Evolutionary conservation across 2,888 invertebrate genomes (phyloP).

Genomic region (Pomacea canaliculata): DNA sequence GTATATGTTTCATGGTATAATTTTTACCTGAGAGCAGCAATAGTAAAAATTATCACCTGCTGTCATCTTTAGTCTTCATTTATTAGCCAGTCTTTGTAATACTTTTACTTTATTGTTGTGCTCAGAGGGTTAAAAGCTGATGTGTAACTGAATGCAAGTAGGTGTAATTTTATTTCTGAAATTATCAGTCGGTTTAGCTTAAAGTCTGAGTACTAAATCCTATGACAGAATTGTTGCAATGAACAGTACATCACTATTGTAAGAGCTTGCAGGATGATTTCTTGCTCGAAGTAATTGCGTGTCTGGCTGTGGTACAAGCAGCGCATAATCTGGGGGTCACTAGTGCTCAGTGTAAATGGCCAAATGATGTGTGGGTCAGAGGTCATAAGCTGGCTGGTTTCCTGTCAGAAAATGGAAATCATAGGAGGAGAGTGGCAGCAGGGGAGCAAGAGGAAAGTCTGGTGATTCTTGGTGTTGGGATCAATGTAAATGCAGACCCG

Average conservation of each 20-base stretch:
- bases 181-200: too few species aligned
- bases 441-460: conserved; percentile 8
- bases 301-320: conserved; percentile 40
- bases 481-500: conserved; percentile 50
- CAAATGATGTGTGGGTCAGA: conserved; percentile 52
- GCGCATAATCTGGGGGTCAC: conserved; percentile 33
- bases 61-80: too few species aligned
- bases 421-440: neutral
- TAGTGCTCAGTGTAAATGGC: conserved; percentile 45
- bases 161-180: too few species aligned
- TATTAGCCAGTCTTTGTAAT: too few species aligned
- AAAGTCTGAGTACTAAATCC: too few species aligned
- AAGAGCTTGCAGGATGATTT: conserved; percentile 32
- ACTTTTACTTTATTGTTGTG: too few species aligned
- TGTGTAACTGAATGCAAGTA: too few species aligned
- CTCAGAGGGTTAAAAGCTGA: too few species aligned
- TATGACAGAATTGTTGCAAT: too few species aligned
- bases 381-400: conserved; percentile 53
- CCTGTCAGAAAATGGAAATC: conserved; percentile 38
- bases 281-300: conserved; percentile 40
- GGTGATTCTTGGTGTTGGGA: conserved; percentile 44
- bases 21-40: too few species aligned
- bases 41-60: too few species aligned
- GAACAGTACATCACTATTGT: neutral
- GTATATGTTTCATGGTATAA: too few species aligned